Percentiles rank a stretch among this genome's conserved stretches.
These are phyloP conservation scores for Pontoporia blainvillei DNA, from an alignment of 2,113 vertebrate genomes.

Conservation along the genomic window DNA sequence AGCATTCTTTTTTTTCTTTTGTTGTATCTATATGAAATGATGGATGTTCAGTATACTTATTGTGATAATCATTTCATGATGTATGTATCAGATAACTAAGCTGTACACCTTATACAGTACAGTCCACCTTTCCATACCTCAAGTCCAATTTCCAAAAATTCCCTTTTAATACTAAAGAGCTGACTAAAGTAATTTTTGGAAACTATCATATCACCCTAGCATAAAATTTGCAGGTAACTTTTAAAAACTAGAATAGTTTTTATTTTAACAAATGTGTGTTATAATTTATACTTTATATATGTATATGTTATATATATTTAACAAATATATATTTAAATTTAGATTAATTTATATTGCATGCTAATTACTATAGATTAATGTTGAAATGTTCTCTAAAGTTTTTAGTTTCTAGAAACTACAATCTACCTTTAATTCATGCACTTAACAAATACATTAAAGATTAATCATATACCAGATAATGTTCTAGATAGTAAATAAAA, in stretches of 20 bases:
- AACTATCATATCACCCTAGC: not conserved
- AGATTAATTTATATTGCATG: not conserved
- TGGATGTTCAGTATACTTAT: not conserved
- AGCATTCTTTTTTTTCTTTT: not conserved
- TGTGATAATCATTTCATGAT: not conserved
- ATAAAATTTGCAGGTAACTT: not conserved
- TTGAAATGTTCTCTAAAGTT: not conserved
- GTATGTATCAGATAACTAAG: not conserved
- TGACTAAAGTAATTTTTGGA: not conserved
- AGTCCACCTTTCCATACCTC: not conserved
- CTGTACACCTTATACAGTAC: not conserved
- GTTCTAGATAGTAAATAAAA: not conserved
- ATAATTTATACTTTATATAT: not conserved
- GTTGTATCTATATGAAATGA: not conserved
- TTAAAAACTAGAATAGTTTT: not conserved
- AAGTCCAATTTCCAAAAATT: not conserved
- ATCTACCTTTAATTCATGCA: not conserved
- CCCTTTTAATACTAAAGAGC: not conserved
- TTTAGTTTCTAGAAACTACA: not conserved
- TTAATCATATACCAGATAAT: not conserved
- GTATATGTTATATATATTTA: not conserved
- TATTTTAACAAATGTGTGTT: not conserved
- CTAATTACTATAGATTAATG: not conserved
- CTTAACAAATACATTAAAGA: not conserved
- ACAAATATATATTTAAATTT: not conserved